Evolutionary conservation across 1,140 invertebrate species (phyloP).

Genomic region (Cotesia vestalis): DNA sequence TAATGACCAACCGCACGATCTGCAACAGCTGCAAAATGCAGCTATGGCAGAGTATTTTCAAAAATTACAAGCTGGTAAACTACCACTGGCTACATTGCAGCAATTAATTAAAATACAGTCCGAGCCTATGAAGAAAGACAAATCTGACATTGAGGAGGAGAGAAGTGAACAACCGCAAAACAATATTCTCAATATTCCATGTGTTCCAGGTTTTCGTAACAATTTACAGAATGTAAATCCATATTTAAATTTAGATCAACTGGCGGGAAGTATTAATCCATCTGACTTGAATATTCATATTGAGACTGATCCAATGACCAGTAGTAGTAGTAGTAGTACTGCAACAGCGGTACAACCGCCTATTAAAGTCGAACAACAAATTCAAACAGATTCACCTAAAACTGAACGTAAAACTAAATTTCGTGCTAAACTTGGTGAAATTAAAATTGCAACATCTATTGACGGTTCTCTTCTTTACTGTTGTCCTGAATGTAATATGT

Average conservation of each 20-base stretch:
- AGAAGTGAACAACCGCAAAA: constrained; percentile 57
- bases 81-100: constrained; percentile 58
- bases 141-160: constrained; percentile 49
- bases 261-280: constrained; percentile 55
- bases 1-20: constrained; percentile 47
- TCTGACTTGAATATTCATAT: constrained; percentile 58
- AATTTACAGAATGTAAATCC: constrained; percentile 54
- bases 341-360: constrained; percentile 13
- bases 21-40: constrained; percentile 54
- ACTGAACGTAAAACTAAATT: constrained; percentile 63
- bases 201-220: constrained; percentile 57
- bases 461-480: constrained; percentile 63
- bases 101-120: constrained; percentile 61
- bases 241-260: constrained; percentile 53
- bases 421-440: constrained; percentile 63
- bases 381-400: constrained; percentile 58
- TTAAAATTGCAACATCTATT: constrained; percentile 59
- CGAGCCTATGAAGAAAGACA: constrained; percentile 58
- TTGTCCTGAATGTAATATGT: constrained; percentile 65
- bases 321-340: background rate
- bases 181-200: constrained; percentile 64
- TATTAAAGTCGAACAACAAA: constrained; percentile 56
- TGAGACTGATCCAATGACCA: constrained; percentile 43
- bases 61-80: constrained; percentile 59
- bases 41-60: constrained; percentile 63